These are phyloP conservation scores for Lepidocyrtoides sp. DNA, from an alignment of 2,888 invertebrate genomes.

Conservation along the genomic window DNA sequence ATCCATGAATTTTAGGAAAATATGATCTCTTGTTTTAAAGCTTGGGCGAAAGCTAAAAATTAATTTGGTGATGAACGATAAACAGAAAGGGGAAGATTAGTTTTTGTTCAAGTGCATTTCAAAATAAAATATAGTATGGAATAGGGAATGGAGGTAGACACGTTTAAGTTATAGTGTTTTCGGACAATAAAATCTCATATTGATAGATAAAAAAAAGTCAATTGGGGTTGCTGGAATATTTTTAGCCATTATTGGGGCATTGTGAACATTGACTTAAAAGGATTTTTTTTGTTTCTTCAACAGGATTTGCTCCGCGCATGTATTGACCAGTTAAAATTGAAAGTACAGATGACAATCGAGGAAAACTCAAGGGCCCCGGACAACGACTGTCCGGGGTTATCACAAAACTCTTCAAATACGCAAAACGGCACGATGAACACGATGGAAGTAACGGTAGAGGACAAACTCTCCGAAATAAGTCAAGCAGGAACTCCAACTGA, in stretches of 20 bases:
- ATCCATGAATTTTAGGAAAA: too few relatives aligned
- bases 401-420: constrained; percentile 51
- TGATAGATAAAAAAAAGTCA: too few relatives aligned
- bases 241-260: background rate
- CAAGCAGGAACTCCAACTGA: constrained; percentile 90
- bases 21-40: background rate
- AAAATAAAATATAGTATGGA: too few relatives aligned
- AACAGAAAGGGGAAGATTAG: background rate
- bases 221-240: too few relatives aligned
- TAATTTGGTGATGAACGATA: background rate
- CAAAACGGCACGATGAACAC: constrained; percentile 35
- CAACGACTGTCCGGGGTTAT: constrained; percentile 74
- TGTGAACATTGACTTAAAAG: too few relatives aligned
- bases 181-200: too few relatives aligned
- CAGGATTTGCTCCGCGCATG: constrained; percentile 94
- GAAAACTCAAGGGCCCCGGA: constrained; percentile 84
- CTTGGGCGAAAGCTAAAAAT: background rate
- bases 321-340: constrained; percentile 93
- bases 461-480: constrained; percentile 85
- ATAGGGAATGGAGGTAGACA: too few relatives aligned
- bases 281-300: constrained; percentile 87
- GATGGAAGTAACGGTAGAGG: constrained; percentile 54
- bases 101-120: too few relatives aligned
- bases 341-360: constrained; percentile 81
- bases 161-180: too few relatives aligned